phyloP scores from a whole-genome alignment of 2,888 invertebrate genomes.

The Brenthis daphne region DNA sequence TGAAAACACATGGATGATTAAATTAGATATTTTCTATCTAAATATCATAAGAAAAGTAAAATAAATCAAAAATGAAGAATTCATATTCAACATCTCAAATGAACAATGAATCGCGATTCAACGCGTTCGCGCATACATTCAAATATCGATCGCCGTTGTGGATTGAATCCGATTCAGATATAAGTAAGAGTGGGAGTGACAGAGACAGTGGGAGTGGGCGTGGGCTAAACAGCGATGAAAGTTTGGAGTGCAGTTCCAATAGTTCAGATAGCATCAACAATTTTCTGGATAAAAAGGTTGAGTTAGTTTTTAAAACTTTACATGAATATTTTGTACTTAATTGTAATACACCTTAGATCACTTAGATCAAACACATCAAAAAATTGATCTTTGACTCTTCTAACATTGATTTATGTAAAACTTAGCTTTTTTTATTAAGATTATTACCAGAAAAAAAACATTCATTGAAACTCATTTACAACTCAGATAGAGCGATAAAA shows the following conservation, averaged over 20 bases:
- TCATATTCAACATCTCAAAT: slow-evolving; percentile 41
- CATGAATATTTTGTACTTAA: background rate
- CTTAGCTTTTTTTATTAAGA: no score
- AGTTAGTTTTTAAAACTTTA: background rate
- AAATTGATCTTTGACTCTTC: background rate
- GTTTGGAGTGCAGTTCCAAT: slow-evolving; percentile 56
- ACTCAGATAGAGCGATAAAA: no score
- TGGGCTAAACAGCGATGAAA: slow-evolving; percentile 62
- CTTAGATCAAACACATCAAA: background rate
- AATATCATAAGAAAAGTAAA: background rate
- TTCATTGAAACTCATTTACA: no score
- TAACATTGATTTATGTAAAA: no score
- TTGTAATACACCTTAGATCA: background rate
- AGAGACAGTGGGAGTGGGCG: slow-evolving; percentile 42
- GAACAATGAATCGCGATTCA: slow-evolving; percentile 54
- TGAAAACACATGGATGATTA: no score
- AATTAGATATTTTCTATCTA: background rate
- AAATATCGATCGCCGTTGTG: slow-evolving; percentile 77
- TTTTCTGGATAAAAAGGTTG: slow-evolving; percentile 74
- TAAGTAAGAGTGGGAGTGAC: slow-evolving; percentile 51
- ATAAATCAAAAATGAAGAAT: slow-evolving; percentile 34
- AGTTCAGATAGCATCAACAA: slow-evolving; percentile 76
- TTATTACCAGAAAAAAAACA: no score
- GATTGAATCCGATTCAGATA: slow-evolving; percentile 76
- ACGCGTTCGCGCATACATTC: slow-evolving; percentile 71